A percentile compares a stretch with the other conserved stretches of the same genome.
phyloP scores from a whole-genome alignment of 30 jellyfish, hydroid and myxozoan genomes.

The Hydractinia symbiolongicarpus region DNA sequence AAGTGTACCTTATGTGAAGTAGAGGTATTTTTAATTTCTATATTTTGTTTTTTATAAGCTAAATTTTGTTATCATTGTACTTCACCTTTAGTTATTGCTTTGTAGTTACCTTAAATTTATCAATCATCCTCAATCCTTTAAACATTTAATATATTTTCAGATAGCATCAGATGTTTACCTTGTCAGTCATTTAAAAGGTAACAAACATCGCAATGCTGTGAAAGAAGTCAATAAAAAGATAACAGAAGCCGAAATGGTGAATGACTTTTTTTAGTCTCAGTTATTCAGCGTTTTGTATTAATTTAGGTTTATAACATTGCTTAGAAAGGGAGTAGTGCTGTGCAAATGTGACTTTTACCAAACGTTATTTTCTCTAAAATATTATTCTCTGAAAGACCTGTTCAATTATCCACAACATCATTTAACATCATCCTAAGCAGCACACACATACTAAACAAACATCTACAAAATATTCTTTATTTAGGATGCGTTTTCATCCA shows the following conservation, averaged over 20 bases:
- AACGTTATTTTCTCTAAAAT: too few species aligned
- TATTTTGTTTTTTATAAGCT: neutral
- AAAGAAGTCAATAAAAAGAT: conserved; percentile 69
- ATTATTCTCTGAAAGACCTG: too few species aligned
- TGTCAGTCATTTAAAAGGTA: conserved; percentile 81
- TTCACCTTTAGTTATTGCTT: neutral
- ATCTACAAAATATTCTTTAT: too few species aligned
- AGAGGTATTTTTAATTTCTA: conserved; percentile 42
- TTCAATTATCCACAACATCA: too few species aligned
- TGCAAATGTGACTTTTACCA: too few species aligned
- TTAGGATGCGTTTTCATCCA: conserved; percentile 83
- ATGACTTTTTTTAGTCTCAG: neutral
- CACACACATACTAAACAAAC: too few species aligned
- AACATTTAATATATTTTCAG: conserved; percentile 20
- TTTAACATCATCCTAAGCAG: too few species aligned
- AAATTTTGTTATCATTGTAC: neutral
- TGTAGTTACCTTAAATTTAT: neutral
- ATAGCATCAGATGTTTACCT: conserved; percentile 69
- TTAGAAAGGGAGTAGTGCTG: too few species aligned
- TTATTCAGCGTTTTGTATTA: neutral
- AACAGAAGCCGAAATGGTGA: conserved; percentile 85
- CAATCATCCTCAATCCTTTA: neutral
- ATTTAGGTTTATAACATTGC: neutral
- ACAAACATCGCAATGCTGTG: conserved; percentile 60
- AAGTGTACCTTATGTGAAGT: conserved; percentile 68